A percentile compares a stretch with the other conserved stretches of the same genome.
Evolutionary conservation across 2,888 invertebrate species (phyloP).

Genomic region (Iselma pallidipennis): DNA sequence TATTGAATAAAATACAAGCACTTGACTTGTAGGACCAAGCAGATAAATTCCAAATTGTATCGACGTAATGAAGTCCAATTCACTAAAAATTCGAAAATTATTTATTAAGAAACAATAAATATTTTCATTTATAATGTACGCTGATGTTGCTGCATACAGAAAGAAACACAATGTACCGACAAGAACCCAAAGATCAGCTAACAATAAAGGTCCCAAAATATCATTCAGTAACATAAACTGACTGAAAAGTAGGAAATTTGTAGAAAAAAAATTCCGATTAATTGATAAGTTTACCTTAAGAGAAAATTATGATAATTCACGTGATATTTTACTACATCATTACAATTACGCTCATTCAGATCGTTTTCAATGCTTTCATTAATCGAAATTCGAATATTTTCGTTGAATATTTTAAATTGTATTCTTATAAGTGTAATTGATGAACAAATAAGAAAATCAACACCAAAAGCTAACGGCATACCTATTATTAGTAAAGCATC

Average conservation of each 20-base stretch:
- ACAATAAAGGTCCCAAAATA: neutral
- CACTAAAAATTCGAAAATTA: neutral
- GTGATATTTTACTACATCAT: neutral
- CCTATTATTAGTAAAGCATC: neutral
- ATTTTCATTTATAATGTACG: neutral
- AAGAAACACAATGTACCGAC: neutral
- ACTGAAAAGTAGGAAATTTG: neutral
- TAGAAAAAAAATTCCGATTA: neutral
- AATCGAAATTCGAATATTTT: neutral
- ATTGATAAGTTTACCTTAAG: neutral
- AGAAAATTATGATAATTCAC: neutral
- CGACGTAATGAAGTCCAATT: neutral
- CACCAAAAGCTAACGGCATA: neutral
- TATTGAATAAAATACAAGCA: neutral
- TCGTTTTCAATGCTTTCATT: neutral
- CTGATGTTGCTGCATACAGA: neutral
- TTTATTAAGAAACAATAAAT: too few relatives aligned
- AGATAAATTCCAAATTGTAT: neutral
- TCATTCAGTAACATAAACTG: neutral
- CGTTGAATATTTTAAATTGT: neutral
- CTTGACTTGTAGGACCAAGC: neutral
- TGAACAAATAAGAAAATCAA: neutral
- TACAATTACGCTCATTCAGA: neutral
- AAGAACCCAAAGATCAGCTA: neutral
- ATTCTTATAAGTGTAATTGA: neutral